Percentiles rank a stretch among this genome's conserved stretches.
Conservation (phyloP, 1,140 invertebrate genomes). For the Drosophila tristis region DNA sequence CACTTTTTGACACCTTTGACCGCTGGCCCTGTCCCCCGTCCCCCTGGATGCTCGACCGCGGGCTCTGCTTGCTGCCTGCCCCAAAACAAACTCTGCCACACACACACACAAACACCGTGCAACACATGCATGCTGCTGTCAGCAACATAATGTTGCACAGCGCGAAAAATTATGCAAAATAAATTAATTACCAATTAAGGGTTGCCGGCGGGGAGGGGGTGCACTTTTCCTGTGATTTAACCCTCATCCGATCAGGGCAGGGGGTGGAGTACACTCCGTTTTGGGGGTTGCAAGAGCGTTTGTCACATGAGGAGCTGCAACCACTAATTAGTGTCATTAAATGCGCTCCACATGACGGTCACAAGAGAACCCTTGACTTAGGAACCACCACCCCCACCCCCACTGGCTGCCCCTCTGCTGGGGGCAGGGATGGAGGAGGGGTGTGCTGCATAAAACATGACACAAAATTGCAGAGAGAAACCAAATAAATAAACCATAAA, state of each 20-base stretch:
- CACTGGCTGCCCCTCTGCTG: not conserved
- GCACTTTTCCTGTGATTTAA: constrained; percentile 58
- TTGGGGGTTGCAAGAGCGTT: constrained; percentile 59
- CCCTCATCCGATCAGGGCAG: not conserved
- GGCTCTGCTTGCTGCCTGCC: too few species aligned
- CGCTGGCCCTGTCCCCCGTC: constrained; percentile 16
- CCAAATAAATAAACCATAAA: constrained; percentile 80
- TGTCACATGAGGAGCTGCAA: constrained; percentile 73
- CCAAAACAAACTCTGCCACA: constrained; percentile 5
- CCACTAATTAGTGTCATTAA: constrained; percentile 84
- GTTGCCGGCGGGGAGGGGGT: constrained; percentile 9
- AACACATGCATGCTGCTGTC: constrained; percentile 37
- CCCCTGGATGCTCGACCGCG: not conserved
- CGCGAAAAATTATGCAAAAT: constrained; percentile 79
- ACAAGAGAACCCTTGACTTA: constrained; percentile 16
- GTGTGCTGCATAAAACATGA: constrained; percentile 60
- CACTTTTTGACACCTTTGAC: constrained; percentile 78
- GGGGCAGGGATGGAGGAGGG: not conserved
- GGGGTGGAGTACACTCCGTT: constrained; percentile 1
- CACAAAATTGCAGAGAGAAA: constrained; percentile 59
- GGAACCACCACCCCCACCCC: constrained; percentile 21
- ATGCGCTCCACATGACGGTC: constrained; percentile 37
- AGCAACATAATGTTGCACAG: constrained; percentile 66
- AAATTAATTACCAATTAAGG: constrained; percentile 81
- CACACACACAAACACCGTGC: constrained; percentile 2